Evolutionary conservation across 2,797 vertebrate species (phyloP).

Genomic region (Natrix natrix): DNA sequence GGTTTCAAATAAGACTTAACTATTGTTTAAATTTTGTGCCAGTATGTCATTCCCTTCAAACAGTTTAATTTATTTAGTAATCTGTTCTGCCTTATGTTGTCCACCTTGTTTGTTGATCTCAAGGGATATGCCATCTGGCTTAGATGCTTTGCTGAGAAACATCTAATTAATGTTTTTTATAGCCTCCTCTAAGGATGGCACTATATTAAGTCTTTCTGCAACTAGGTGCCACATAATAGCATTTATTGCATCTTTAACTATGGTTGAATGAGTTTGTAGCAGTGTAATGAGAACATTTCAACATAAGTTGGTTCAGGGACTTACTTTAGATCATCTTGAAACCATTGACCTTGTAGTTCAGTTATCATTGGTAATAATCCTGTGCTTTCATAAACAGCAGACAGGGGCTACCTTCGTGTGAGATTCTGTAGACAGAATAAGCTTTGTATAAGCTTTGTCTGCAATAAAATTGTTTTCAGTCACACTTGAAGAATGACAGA

Average conservation of each 20-base stretch:
- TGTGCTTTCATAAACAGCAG: neutral
- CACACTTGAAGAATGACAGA: neutral
- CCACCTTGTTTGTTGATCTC: conserved; percentile 32
- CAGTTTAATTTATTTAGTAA: conserved; percentile 7
- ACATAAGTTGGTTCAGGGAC: neutral
- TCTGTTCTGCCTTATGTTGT: conserved; percentile 20
- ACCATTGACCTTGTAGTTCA: neutral
- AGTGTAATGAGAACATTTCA: conserved; percentile 9
- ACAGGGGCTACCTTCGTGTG: neutral
- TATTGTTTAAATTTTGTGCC: neutral
- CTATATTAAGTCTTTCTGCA: conserved; percentile 2
- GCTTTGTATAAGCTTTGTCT: neutral
- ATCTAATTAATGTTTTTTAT: conserved; percentile 20
- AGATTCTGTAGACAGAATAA: neutral
- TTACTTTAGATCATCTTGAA: neutral
- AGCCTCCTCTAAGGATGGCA: conserved; percentile 13
- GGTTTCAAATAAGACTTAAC: neutral
- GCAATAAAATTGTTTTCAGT: neutral
- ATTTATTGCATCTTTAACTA: conserved; percentile 10
- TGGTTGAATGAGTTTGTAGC: neutral
- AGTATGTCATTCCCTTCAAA: neutral
- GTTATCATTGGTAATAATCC: neutral
- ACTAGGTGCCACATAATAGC: neutral
- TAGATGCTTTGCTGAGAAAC: conserved; percentile 6
- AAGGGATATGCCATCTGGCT: conserved; percentile 19